phyloP scores from a whole-genome alignment of 2,888 invertebrate genomes.

The Diadegma fenestrale region DNA sequence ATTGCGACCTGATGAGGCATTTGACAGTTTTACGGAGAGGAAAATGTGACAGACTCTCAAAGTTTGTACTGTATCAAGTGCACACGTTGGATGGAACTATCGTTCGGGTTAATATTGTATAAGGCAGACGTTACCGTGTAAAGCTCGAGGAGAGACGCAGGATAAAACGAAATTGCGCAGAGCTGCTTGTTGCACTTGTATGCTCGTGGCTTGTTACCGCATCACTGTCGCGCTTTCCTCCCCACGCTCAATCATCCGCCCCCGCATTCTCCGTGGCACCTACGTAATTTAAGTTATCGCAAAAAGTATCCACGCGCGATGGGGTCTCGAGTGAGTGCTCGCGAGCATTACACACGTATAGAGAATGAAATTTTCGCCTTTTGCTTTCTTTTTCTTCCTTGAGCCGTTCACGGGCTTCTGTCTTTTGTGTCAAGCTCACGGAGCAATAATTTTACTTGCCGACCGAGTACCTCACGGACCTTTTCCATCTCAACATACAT shows the following conservation, averaged over 20 bases:
- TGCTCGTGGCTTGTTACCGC: slow-evolving; percentile 28
- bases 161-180: slow-evolving; percentile 28
- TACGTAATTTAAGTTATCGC: slow-evolving; percentile 63
- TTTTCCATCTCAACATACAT: slow-evolving; percentile 40
- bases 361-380: background rate
- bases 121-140: background rate
- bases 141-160: slow-evolving; percentile 28
- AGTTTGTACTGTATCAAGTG: background rate
- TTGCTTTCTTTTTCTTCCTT: slow-evolving; percentile 13
- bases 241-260: slow-evolving; percentile 47
- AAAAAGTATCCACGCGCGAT: slow-evolving; percentile 42
- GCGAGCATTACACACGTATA: background rate
- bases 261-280: slow-evolving; percentile 39
- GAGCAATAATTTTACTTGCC: slow-evolving; percentile 48
- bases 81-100: background rate
- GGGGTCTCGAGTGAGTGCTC: slow-evolving; percentile 51
- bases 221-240: slow-evolving; percentile 43
- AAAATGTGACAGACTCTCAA: background rate
- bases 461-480: slow-evolving; percentile 6
- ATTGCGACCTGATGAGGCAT: background rate
- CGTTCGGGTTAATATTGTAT: slow-evolving; percentile 12
- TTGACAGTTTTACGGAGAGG: background rate
- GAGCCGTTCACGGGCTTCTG: background rate
- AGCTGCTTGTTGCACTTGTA: slow-evolving; percentile 9
- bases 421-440: slow-evolving; percentile 17